Base-by-base conservation (phyloP, 2,113 vertebrate species). In the Aix galericulata region DNA sequence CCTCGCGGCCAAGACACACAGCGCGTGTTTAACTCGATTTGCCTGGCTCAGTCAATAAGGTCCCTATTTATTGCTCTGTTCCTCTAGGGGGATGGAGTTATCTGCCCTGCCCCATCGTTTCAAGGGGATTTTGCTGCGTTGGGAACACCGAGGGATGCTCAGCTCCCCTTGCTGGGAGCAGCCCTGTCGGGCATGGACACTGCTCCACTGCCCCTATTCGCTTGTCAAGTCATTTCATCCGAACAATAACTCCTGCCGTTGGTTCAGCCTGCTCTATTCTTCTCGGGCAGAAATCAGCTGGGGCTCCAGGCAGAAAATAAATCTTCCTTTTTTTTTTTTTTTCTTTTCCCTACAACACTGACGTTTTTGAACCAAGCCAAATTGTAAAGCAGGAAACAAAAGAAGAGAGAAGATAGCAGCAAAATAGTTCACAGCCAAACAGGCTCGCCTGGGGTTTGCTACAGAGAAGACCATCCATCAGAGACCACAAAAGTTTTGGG, bases 201-300 rank as follows among this genome's bases (percentile, higher is more conserved):
- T 56, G 59, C 48, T 11, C 66, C 38, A 9, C 58, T 60, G 66
- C 58, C 93, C 40, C 73, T 60, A 50, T 93, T 94, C 86, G 68
- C 44, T 67, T 86, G 81, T 85, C 91, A 92, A 78, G 53, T 40
- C 67, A 58, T 52, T 95, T 68, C 67, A 81, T 86, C 86, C 20
- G 1, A 92, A 71, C 58, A 56, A 60, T 89, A 93, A 96, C 67
- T 91, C 89, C 60, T 95, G 66, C 73, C 68, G 78, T 78, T 75
- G 82, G 87, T 96, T 96, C 94, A 93, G 71, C 13, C 74, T 93
- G 80, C 94, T 84, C 82, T 88, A 94, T 95, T 81, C 73, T 91
- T 68, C 46, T 88, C 79, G 71, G 87, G 88, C 58, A 95, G 88
- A 91, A 93, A 84, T 50, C 67, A 92, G 22, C 0, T 0, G 72